Base-by-base conservation (phyloP, 2,888 invertebrate genomes). In the Dioctria rufipes region DNA sequence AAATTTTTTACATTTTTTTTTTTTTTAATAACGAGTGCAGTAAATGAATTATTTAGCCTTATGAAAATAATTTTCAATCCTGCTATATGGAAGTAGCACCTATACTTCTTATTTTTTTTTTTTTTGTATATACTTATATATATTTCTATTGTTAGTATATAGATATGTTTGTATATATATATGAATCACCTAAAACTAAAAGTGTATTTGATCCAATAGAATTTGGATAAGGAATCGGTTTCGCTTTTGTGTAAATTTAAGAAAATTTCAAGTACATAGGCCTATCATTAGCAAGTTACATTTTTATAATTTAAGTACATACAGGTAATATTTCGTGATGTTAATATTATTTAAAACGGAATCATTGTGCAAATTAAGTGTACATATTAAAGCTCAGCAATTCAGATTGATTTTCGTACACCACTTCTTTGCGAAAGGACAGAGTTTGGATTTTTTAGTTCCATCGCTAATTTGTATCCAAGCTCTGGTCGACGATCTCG, bases 391-490 rank as follows among this genome's bases (percentile, higher is more conserved):
- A 65, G 40, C 65, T 25, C 6, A 40, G 40, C 9, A 40, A 65
- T 6, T 83, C 83, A 87, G 78, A 86, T 84, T 40, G 84, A 81
- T 25, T 86, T 85, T 75, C 87, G 84, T 46, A 86, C 84, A 9
- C 85, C 86, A 80, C 87, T 88, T 61, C 89, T 86, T 77, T 89
- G 88, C 43, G 89, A 88, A 11, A 89, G 83, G 25, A 88, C 88
- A 3, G 89, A 89, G 77, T 92, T 91, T 0, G 92, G 92, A 86
- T 90, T 91, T 86, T 94, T 94, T 0, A 96, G 91, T 86, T 96
- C 96, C 91, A 96, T 92, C 54, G 97, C 97, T 25, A 96, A 91
- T 86, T 96, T 96, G 88, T 96, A 95, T 39, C 97, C 97, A 3
- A 97, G 90, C 86, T 96, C 96, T 0, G 96, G 95, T 80, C 96